Conservation (phyloP, 2,797 vertebrate genomes). For the Pelochelys cantorii region DNA sequence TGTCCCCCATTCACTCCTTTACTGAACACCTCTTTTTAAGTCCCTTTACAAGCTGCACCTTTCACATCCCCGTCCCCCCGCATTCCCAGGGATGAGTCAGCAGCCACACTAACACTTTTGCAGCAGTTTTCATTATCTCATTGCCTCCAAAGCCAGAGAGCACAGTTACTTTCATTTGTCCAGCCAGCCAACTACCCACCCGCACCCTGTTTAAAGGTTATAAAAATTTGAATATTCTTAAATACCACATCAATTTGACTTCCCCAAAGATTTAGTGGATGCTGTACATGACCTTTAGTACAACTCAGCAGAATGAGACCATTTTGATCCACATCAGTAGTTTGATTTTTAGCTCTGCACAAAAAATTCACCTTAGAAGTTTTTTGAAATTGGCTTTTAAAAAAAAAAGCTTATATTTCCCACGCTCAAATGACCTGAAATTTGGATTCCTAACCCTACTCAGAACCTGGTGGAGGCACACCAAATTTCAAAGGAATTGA, state of each 20-base stretch:
- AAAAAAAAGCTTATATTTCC: background rate
- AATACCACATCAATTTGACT: background rate
- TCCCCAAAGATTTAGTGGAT: background rate
- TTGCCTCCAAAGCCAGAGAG: too few relatives aligned
- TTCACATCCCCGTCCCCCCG: too few relatives aligned
- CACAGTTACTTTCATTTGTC: too few relatives aligned
- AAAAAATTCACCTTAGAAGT: background rate
- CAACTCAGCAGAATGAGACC: background rate
- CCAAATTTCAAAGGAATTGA: background rate
- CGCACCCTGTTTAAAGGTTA: too few relatives aligned
- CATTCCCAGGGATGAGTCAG: too few relatives aligned
- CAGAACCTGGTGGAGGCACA: background rate
- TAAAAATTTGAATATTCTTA: background rate
- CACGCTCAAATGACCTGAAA: background rate
- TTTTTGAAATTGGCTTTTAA: background rate
- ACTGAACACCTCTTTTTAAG: too few relatives aligned
- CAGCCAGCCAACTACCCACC: too few relatives aligned
- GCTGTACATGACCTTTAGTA: background rate
- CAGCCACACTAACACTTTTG: too few relatives aligned
- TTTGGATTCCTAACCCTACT: background rate
- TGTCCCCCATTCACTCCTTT: too few relatives aligned
- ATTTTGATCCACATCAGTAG: background rate
- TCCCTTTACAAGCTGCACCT: too few relatives aligned
- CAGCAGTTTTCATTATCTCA: too few relatives aligned
- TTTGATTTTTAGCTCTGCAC: background rate